These are phyloP conservation scores for Aurelia aurita complex sp. Pacific DNA, from an alignment of 30 jellyfish, hydroid and myxozoan species.

Conservation along the genomic window DNA sequence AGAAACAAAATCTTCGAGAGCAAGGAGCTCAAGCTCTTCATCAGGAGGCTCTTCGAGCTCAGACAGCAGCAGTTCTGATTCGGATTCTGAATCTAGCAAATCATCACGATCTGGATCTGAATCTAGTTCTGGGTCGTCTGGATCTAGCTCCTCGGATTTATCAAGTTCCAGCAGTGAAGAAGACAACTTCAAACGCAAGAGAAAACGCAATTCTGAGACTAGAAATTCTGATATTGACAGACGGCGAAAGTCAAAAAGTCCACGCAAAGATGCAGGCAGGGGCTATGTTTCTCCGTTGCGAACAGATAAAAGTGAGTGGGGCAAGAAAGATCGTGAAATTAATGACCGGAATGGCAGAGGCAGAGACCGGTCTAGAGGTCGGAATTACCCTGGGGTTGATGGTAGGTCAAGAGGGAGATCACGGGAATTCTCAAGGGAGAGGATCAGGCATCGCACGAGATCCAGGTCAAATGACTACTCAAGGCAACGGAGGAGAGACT, in stretches of 20 bases:
- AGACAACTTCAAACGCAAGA: conserved; percentile 42
- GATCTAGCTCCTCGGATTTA: conserved; percentile 36
- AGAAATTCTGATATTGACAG: neutral
- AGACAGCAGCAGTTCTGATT: conserved; percentile 38
- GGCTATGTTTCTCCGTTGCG: conserved; percentile 39
- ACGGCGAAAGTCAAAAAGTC: neutral
- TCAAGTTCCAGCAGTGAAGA: conserved; percentile 60
- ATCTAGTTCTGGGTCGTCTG: conserved; percentile 48
- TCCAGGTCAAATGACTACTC: neutral
- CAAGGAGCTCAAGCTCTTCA: conserved; percentile 4
- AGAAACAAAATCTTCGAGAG: neutral
- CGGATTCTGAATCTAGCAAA: conserved; percentile 28
- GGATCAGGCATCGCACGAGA: neutral
- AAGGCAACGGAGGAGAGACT: neutral
- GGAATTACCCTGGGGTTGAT: neutral
- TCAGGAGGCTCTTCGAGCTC: conserved; percentile 33
- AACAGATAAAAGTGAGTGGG: conserved; percentile 47
- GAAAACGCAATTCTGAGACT: conserved; percentile 29
- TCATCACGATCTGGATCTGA: conserved; percentile 45
- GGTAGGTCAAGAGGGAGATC: neutral
- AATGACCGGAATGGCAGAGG: neutral
- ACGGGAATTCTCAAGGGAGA: conserved; percentile 1
- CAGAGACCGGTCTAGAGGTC: conserved; percentile 3
- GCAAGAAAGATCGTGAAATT: neutral
- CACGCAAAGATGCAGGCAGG: conserved; percentile 16